These are phyloP conservation scores for Lasioglossum morio DNA, from an alignment of 2,888 invertebrate species.

Conservation along the genomic window DNA sequence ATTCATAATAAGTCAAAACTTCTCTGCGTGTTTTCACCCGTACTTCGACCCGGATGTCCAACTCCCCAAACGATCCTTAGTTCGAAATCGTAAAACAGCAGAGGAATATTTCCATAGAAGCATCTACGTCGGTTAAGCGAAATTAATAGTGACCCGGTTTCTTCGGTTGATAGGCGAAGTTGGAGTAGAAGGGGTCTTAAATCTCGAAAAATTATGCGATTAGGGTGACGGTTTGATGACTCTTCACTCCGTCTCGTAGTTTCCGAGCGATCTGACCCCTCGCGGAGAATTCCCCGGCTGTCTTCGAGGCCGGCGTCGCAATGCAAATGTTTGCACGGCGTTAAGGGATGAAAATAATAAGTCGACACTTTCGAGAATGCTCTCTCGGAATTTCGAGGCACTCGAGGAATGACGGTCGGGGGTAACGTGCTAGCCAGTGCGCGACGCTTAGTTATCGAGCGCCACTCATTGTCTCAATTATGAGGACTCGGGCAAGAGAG, in stretches of 20 bases:
- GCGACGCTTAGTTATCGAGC: slow-evolving; percentile 60
- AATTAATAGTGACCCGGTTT: not conserved
- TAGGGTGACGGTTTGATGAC: not conserved
- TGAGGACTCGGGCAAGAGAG: slow-evolving; percentile 62
- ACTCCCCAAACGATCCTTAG: not conserved
- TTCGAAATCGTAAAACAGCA: not conserved
- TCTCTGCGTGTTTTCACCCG: not conserved
- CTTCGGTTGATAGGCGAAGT: not conserved
- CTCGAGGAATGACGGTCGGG: slow-evolving; percentile 16
- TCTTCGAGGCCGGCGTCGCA: slow-evolving; percentile 53
- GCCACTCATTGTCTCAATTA: slow-evolving; percentile 67
- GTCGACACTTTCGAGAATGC: slow-evolving; percentile 54
- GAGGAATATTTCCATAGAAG: not conserved
- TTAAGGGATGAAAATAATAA: slow-evolving; percentile 78
- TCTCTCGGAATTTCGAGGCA: slow-evolving; percentile 44
- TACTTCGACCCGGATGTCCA: not conserved
- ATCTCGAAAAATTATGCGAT: not conserved
- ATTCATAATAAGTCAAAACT: not conserved
- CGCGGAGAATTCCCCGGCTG: not conserved
- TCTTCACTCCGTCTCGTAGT: not conserved
- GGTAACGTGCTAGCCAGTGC: slow-evolving; percentile 47
- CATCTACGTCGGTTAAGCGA: not conserved
- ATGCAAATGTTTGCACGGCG: slow-evolving; percentile 76
- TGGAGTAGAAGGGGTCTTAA: not conserved
- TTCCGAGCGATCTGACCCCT: slow-evolving; percentile 26